A percentile compares a stretch with the other conserved stretches of the same genome.
These are phyloP conservation scores for Gisinianus flammeolus DNA, from an alignment of 2,888 invertebrate genomes.

Conservation along the genomic window DNA sequence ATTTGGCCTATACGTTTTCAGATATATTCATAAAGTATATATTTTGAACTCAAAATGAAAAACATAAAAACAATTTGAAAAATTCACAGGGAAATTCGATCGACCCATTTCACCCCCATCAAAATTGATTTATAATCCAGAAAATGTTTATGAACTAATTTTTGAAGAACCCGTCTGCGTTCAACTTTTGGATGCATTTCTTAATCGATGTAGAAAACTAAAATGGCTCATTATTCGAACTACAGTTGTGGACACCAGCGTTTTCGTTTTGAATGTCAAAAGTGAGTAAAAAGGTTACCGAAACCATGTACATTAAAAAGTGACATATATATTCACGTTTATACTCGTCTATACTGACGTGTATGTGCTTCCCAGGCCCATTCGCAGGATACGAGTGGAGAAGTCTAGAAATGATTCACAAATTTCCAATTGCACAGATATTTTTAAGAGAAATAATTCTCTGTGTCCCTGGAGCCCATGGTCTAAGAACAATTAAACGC, in stretches of 20 bases:
- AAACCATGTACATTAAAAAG: neutral
- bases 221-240: constrained; percentile 30
- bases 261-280: neutral
- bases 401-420: constrained; percentile 40
- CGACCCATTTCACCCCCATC: constrained; percentile 28
- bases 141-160: constrained; percentile 33
- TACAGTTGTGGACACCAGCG: constrained; percentile 3
- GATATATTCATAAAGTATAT: too few species aligned
- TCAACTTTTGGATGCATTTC: constrained; percentile 43
- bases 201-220: constrained; percentile 35
- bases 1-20: too few species aligned
- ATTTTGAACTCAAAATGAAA: too few species aligned
- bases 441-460: constrained; percentile 29
- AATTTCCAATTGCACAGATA: constrained; percentile 23
- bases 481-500: constrained; percentile 25
- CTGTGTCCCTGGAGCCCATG: constrained; percentile 13
- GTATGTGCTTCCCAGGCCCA: constrained; percentile 13
- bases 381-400: constrained; percentile 43
- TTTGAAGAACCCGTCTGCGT: constrained; percentile 39
- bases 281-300: too few species aligned
- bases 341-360: too few species aligned
- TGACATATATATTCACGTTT: too few species aligned
- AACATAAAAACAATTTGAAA: too few species aligned
- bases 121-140: constrained; percentile 40
- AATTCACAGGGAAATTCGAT: constrained; percentile 44